Base-by-base conservation (phyloP, 2,797 vertebrate genomes). In the Thaleichthys pacificus region DNA sequence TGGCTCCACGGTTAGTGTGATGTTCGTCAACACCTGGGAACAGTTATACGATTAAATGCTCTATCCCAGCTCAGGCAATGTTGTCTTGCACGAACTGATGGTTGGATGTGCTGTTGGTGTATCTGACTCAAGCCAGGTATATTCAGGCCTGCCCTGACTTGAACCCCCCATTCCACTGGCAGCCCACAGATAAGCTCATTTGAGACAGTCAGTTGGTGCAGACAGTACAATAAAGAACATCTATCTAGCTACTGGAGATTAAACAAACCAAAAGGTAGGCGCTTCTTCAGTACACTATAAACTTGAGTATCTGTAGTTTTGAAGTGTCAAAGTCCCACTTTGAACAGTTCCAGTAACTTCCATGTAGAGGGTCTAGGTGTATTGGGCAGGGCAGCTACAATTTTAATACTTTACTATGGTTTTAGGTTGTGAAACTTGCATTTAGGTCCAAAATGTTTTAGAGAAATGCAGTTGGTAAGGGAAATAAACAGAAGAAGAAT, bases 111-210 rank as follows among this genome's bases (percentile, higher is more conserved):
- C 32, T 35, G 42, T 47, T 47, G 42, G 42, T 47, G 11, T 12
- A 19, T 6, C 61, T 19, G 3, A 7, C 9, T 3, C n/a, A n/a
- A 58, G 56, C 14, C 56, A 58, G n/a, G 56, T n/a, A 30, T 22
- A 30, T 49, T 17, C 4, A 35, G n/a, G n/a, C 68, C 7, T 73
- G 69, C 67, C 69, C 19, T 69, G 61, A 68, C 72, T 63, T 22
- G 72, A 72, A 32, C 47, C 69, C 14, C 19, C 24, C 35, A 15
- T 47, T 22, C 35, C 14, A 7, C 61, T n/a, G 30, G 15, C 51
- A 11, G 15, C 64, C 21, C 66, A 56, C 66, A 49, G 30, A 9
- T 11, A 66, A 1, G 3, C 22, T 1, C 9, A 42, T 5, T 4
- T 11, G 22, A 64, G 61, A 66, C 15, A 21, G 51, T 56, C 51